Percentiles rank a stretch among this genome's conserved stretches.
phyloP scores from a whole-genome alignment of 2,888 invertebrate species.

The Entomobrya multifasciata region DNA sequence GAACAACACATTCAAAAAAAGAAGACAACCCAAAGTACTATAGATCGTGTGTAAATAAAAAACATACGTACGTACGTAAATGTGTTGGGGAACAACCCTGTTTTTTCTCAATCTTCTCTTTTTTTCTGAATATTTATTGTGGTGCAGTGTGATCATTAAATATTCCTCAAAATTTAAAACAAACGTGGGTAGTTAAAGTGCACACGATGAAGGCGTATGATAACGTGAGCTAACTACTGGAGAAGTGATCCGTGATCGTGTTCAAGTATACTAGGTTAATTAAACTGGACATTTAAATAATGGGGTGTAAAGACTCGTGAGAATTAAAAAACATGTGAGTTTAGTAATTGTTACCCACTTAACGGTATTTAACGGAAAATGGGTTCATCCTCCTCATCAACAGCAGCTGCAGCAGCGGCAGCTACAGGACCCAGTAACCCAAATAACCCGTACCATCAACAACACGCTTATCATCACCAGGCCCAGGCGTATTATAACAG shows the following conservation, averaged over 20 bases:
- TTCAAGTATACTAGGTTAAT: too few relatives aligned
- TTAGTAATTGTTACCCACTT: too few relatives aligned
- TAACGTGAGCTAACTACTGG: too few relatives aligned
- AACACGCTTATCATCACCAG: conserved; percentile 27
- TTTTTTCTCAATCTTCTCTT: too few relatives aligned
- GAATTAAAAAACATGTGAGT: too few relatives aligned
- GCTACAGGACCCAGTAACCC: conserved; percentile 16
- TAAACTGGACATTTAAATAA: too few relatives aligned
- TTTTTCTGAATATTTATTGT: neutral
- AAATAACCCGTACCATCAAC: conserved; percentile 34
- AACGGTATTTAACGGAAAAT: too few relatives aligned
- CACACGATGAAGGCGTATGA: too few relatives aligned
- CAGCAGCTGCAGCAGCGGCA: conserved; percentile 54
- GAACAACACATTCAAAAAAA: neutral
- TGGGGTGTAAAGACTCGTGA: too few relatives aligned
- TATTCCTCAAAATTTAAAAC: neutral
- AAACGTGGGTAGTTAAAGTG: too few relatives aligned
- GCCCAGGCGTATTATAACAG: conserved; percentile 4
- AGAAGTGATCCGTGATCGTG: too few relatives aligned
- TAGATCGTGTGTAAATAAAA: neutral
- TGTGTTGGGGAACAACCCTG: conserved; percentile 35
- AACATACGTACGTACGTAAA: neutral
- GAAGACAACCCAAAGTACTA: too few relatives aligned
- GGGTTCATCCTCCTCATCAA: conserved; percentile 61
- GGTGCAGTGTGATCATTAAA: neutral